Percentiles rank a stretch among this genome's conserved stretches.
These are phyloP conservation scores for Camarhynchus parvulus DNA, from an alignment of 2,113 vertebrate genomes.

Conservation along the genomic window DNA sequence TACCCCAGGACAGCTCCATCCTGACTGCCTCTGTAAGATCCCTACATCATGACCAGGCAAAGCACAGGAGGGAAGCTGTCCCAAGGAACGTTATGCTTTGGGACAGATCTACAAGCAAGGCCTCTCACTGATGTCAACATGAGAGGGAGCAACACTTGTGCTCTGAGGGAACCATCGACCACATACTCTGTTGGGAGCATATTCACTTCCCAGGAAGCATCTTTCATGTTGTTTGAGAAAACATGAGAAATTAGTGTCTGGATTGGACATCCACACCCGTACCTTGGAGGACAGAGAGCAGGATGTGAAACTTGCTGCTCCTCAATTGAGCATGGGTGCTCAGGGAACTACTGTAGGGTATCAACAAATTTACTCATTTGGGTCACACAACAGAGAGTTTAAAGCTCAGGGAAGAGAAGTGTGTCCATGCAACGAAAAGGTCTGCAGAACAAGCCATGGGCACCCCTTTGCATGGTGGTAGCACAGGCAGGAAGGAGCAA, in stretches of 20 bases:
- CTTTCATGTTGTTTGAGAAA: not conserved
- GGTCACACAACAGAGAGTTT: not conserved
- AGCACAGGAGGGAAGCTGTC: not conserved
- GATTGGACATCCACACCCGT: not conserved
- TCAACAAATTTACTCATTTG: not conserved
- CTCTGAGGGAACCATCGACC: not conserved
- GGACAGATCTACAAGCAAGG: not conserved
- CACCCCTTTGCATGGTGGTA: not conserved
- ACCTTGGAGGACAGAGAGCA: not conserved
- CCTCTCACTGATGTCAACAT: not conserved
- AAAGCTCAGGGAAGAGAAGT: not conserved
- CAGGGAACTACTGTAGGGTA: not conserved
- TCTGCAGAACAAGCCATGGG: not conserved
- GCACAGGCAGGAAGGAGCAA: not conserved
- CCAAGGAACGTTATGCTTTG: not conserved
- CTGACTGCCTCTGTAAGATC: not conserved
- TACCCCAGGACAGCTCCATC: not conserved
- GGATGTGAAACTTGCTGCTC: not conserved
- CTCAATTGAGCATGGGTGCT: not conserved
- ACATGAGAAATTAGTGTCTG: not conserved
- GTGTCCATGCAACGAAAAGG: not conserved
- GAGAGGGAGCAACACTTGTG: not conserved
- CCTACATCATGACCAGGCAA: not conserved
- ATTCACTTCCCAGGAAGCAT: not conserved
- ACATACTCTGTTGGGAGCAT: not conserved